Evolutionary conservation across 2,797 vertebrate species (phyloP), one percentile per base, ranked within the genome.

Genomic region (Kryptopterus vitreolus): DNA sequence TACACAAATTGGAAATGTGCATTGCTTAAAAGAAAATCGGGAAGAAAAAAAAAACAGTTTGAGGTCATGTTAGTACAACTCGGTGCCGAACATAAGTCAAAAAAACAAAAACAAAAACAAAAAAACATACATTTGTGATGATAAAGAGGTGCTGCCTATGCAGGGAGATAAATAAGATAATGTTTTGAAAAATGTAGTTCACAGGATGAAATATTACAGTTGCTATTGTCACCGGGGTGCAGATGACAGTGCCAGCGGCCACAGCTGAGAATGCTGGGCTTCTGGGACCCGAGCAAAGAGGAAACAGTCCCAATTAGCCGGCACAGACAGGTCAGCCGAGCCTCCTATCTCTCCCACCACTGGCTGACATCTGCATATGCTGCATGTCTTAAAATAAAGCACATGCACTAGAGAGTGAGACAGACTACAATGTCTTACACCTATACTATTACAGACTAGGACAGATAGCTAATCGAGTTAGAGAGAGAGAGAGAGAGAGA

Each of bases 211-310:
- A 87, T 85, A 86, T 87, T 86, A 82, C 77, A 78, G 79, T 83
- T 83, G 83, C 83, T 86, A 78, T 87, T 86, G 84, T 86, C 78
- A 83, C 70, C 26, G 62, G 84, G 84, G 79, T 80, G 57, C 86
- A 85, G 84, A 89, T 91, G 91, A 93, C 90, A 92, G 90, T 86
- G 86, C 88, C 78, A 82, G 81, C 59, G 79, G 24, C 76, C 50
- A 76, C 87, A 89, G 85, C 83, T 85, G 88, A 91, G 90, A 90
- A 90, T 88, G 62, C 88, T 84, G 89, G 86, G 86, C 86, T 90
- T 86, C 90, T 90, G 89, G 89, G 90, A 81, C 82, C 84, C 63
- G 80, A 76, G 72, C 52, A 77, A 80, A 86, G 81, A 87, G 57
- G 84, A 85, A 88, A 84, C 87, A 78, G 0, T 85, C 84, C 91